Conservation (phyloP, 2,113 vertebrate genomes). For the Chaetodon trifascialis region DNA sequence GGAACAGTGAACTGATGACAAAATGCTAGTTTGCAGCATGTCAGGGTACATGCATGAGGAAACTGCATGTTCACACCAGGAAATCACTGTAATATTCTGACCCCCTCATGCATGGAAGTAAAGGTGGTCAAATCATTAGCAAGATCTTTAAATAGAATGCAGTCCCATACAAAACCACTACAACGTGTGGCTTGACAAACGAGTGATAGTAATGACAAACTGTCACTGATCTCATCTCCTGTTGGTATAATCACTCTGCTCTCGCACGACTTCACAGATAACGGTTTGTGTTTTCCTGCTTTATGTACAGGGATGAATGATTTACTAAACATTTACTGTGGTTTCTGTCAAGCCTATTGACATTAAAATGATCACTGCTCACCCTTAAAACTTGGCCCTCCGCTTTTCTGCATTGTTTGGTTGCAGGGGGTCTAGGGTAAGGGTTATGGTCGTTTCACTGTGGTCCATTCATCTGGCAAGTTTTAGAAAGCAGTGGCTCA, state of each 20-base stretch:
- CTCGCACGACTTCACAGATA: not conserved
- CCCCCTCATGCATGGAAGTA: no score
- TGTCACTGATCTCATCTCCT: no score
- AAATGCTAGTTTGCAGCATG: no score
- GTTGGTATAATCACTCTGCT: not conserved
- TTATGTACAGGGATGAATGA: not conserved
- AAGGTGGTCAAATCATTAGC: not conserved
- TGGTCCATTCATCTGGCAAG: not conserved
- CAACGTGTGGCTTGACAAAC: not conserved
- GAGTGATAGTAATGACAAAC: not conserved
- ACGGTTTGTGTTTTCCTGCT: not conserved
- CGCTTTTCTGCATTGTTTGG: not conserved
- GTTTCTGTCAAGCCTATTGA: not conserved
- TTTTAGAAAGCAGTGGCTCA: not conserved
- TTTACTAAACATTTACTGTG: not conserved
- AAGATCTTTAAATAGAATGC: not conserved
- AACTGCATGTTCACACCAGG: no score
- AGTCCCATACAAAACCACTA: not conserved
- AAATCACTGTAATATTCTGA: no score
- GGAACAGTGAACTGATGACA: no score
- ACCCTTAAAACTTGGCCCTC: not conserved
- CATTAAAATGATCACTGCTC: not conserved
- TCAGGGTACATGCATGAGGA: no score
- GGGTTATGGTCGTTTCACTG: constrained; percentile 6
- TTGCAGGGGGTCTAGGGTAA: not conserved